Percentiles rank a stretch among this genome's conserved stretches.
These are phyloP conservation scores for Paragorgia papillata DNA, from an alignment of 92 coral and sea anemone species.

Conservation along the genomic window DNA sequence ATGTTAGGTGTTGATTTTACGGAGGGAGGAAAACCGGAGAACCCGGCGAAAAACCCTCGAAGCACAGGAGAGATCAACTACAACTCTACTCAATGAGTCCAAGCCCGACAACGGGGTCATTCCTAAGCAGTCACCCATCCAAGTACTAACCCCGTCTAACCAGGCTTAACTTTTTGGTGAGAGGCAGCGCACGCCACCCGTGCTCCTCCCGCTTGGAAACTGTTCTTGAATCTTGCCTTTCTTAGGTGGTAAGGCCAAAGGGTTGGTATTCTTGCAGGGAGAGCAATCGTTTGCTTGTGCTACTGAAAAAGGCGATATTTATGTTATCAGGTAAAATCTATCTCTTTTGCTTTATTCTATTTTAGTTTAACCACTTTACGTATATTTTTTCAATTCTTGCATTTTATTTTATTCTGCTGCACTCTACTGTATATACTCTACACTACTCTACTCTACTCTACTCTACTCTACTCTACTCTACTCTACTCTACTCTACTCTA, in stretches of 20 bases:
- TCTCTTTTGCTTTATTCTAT: not conserved
- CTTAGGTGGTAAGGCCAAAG: constrained; percentile 83
- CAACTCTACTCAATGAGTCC: too few species aligned
- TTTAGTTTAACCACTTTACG: not conserved
- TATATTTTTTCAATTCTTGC: not conserved
- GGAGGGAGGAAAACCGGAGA: too few species aligned
- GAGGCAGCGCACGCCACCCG: too few species aligned
- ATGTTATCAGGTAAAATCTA: constrained; percentile 71
- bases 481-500: not conserved
- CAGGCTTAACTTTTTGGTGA: too few species aligned
- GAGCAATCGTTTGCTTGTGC: constrained; percentile 92
- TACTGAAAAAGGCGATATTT: constrained; percentile 84
- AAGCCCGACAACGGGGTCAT: too few species aligned
- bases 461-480: not conserved
- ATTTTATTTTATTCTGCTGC: not conserved
- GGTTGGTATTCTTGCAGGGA: constrained; percentile 87
- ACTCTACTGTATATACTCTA: not conserved
- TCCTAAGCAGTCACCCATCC: too few species aligned
- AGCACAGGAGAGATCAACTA: too few species aligned
- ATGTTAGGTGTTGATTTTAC: too few species aligned
- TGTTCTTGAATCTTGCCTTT: too few species aligned
- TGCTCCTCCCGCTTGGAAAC: too few species aligned
- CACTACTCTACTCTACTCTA: not conserved
- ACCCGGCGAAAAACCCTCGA: too few species aligned
- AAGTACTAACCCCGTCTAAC: too few species aligned